phyloP scores from a whole-genome alignment of 2,888 invertebrate genomes.

The Nemapogon koenigi region DNA sequence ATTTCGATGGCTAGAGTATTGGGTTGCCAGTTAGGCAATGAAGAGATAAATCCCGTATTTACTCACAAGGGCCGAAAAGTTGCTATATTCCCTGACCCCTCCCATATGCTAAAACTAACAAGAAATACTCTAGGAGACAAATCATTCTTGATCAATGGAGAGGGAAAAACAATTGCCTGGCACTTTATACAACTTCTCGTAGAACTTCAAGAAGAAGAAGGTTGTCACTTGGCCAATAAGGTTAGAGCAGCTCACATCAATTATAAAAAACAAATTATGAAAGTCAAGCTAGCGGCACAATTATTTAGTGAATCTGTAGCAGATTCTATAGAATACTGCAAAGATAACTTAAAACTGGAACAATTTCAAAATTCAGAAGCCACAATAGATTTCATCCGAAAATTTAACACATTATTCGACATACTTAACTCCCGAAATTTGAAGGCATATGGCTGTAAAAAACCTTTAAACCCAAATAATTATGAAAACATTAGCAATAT shows the following conservation, averaged over 20 bases:
- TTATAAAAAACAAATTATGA: constrained; percentile 3
- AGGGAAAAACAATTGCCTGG: not conserved
- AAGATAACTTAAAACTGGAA: no score
- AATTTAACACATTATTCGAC: no score
- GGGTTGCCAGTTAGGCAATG: not conserved
- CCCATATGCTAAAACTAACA: constrained; percentile 12
- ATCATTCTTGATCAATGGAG: not conserved
- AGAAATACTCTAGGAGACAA: constrained; percentile 12
- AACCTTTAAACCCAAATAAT: no score
- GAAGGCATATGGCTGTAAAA: no score
- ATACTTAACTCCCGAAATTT: no score
- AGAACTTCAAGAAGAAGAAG: constrained; percentile 1
- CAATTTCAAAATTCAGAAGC: no score
- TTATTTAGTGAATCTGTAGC: no score
- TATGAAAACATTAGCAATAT: no score
- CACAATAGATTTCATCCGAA: no score
- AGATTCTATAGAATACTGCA: no score
- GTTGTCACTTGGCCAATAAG: not conserved
- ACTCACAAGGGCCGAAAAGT: not conserved
- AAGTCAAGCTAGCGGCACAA: constrained; percentile 1
- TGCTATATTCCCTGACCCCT: constrained; percentile 11
- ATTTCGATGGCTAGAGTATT: not conserved
- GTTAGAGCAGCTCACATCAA: not conserved
- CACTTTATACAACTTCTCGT: not conserved
- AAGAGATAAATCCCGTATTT: not conserved